Evolutionary conservation across 2,888 invertebrate species (phyloP).

Genomic region (Lithophane semibrunnea): DNA sequence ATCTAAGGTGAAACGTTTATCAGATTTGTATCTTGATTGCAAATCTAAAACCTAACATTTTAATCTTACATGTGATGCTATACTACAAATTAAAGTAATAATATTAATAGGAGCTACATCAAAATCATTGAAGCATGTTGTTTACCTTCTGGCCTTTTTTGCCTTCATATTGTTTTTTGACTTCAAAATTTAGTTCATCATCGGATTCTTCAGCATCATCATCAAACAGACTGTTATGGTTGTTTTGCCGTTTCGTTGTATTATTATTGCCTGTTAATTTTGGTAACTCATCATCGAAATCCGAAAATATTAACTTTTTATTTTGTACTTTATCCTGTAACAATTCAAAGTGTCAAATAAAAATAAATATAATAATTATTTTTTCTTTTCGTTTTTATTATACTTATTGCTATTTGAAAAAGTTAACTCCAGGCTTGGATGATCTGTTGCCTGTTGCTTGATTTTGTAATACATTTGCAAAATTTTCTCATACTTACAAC

Average conservation of each 20-base stretch:
- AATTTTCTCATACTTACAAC: conserved; percentile 86
- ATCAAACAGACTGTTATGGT: conserved; percentile 84
- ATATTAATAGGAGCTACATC: conserved; percentile 7
- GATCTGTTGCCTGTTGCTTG: neutral
- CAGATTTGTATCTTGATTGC: conserved; percentile 93
- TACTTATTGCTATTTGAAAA: neutral
- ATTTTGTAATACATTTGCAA: neutral
- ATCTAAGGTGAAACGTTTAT: conserved; percentile 94
- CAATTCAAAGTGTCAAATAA: neutral
- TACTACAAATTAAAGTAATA: conserved; percentile 23
- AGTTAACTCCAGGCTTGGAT: neutral
- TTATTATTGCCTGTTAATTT: conserved; percentile 46
- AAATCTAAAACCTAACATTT: conserved; percentile 91
- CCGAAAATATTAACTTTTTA: conserved; percentile 92
- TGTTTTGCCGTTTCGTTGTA: conserved; percentile 50
- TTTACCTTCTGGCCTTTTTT: conserved; percentile 91
- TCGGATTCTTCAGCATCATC: conserved; percentile 88
- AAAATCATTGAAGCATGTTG: neutral
- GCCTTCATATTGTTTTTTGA: conserved; percentile 93
- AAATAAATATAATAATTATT: too few species aligned
- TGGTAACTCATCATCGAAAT: conserved; percentile 79
- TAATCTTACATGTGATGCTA: conserved; percentile 45
- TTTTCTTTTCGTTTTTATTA: neutral
- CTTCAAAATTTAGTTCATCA: conserved; percentile 90
- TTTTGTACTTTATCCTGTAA: conserved; percentile 88